A percentile compares a stretch with the other conserved stretches of the same genome.
Evolutionary conservation across 2,113 vertebrate species (phyloP).

Genomic region (Pavo muticus): DNA sequence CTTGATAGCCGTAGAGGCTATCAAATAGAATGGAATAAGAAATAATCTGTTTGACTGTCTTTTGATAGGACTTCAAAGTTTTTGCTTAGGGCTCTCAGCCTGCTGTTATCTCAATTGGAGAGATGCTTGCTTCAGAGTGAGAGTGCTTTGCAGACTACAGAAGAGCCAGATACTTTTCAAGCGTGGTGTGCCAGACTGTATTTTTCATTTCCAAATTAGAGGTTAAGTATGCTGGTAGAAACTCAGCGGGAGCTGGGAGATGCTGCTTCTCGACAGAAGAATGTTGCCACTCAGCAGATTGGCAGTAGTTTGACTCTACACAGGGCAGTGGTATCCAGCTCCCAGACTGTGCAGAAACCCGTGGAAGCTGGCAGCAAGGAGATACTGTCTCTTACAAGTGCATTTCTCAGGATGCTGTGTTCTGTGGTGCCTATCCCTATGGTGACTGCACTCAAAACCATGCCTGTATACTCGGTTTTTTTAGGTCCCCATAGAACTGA

Average conservation of each 20-base stretch:
- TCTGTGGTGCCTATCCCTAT: neutral
- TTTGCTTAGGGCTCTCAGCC: neutral
- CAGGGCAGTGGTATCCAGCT: rapidly evolving
- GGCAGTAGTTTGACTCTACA: neutral
- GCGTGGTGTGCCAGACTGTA: neutral
- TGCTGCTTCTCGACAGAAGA: neutral
- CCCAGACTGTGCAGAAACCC: neutral
- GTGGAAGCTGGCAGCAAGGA: neutral
- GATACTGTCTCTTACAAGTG: neutral
- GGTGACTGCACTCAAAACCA: neutral
- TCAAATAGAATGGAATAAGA: neutral
- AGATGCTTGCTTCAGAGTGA: neutral
- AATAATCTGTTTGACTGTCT: neutral
- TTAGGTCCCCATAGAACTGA: neutral
- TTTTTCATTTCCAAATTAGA: neutral
- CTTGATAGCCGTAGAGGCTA: neutral
- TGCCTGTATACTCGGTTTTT: neutral
- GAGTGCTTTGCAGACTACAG: neutral
- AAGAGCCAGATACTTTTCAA: neutral
- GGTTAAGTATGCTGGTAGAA: neutral
- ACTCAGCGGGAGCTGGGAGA: neutral
- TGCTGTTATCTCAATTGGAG: neutral
- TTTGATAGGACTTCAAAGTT: neutral
- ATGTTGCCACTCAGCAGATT: neutral
- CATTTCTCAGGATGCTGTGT: neutral